A percentile compares a stretch with the other conserved stretches of the same genome.
Conservation (phyloP, 2,888 invertebrate genomes). For the Tillus elongatus region DNA sequence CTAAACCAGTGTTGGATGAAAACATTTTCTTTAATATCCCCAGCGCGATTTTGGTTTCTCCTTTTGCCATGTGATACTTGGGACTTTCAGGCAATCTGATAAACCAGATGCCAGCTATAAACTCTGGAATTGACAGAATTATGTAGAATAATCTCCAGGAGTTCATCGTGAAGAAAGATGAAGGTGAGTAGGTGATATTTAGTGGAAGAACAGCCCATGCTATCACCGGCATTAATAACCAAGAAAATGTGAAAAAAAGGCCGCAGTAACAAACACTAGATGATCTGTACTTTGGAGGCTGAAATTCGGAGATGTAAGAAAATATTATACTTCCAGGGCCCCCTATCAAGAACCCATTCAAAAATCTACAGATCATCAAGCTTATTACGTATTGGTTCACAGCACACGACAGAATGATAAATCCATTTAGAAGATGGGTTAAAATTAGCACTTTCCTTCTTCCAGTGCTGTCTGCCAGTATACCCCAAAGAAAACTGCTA, state of each 20-base stretch:
- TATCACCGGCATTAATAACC: slow-evolving; percentile 42
- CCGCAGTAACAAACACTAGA: slow-evolving; percentile 55
- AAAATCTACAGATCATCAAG: slow-evolving; percentile 46
- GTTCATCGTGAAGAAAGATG: slow-evolving; percentile 14
- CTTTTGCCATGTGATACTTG: slow-evolving; percentile 22
- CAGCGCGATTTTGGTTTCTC: slow-evolving; percentile 20
- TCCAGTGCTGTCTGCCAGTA: slow-evolving; percentile 66
- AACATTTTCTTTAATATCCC: slow-evolving; percentile 25
- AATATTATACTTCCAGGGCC: slow-evolving; percentile 40
- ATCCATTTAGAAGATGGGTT: slow-evolving; percentile 40
- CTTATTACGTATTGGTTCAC: slow-evolving; percentile 19
- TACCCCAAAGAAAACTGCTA: slow-evolving; percentile 74
- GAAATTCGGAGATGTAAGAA: slow-evolving; percentile 58
- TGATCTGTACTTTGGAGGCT: slow-evolving; percentile 49
- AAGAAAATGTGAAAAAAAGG: slow-evolving; percentile 54
- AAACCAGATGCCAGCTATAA: slow-evolving; percentile 20
- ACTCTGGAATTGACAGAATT: slow-evolving; percentile 19
- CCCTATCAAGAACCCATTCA: slow-evolving; percentile 50
- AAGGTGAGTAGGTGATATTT: slow-evolving; percentile 13
- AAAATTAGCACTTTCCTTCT: slow-evolving; percentile 47
- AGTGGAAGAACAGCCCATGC: slow-evolving; percentile 21
- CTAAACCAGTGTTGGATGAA: slow-evolving; percentile 23
- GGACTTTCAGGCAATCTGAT: slow-evolving; percentile 26
- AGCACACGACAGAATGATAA: slow-evolving; percentile 39
- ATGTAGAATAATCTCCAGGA: slow-evolving; percentile 26